These are phyloP conservation scores for Bruchidius siliquastri DNA, from an alignment of 2,888 invertebrate species.

Conservation along the genomic window DNA sequence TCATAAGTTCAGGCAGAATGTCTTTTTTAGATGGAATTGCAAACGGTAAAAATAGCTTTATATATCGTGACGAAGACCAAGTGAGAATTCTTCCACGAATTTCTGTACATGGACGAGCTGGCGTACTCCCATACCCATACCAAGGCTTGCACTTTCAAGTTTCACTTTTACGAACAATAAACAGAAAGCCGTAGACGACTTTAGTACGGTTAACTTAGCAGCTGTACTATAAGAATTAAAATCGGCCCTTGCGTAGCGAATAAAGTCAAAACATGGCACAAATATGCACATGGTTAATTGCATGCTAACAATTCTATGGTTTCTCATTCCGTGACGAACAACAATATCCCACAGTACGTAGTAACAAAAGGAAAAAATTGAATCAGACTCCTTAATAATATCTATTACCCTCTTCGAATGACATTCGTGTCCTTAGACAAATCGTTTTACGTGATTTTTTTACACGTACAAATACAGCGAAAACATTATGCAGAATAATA, in stretches of 20 bases:
- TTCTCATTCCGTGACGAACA: not conserved
- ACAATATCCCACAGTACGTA: not conserved
- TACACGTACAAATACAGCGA: slow-evolving; percentile 4
- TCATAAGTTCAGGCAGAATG: slow-evolving; percentile 13
- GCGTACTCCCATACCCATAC: slow-evolving; percentile 24
- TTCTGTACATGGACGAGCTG: slow-evolving; percentile 14
- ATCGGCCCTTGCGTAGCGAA: too few relatives aligned
- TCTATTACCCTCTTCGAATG: not conserved
- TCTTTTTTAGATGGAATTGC: slow-evolving; percentile 14
- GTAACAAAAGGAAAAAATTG: not conserved
- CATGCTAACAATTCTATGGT: not conserved
- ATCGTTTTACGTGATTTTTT: slow-evolving; percentile 8
- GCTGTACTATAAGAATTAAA: too few relatives aligned
- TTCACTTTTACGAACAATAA: slow-evolving; percentile 23
- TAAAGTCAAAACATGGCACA: too few relatives aligned
- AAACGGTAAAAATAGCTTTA: slow-evolving; percentile 21
- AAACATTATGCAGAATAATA: slow-evolving; percentile 9
- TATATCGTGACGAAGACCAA: slow-evolving; percentile 16
- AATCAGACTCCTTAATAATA: not conserved
- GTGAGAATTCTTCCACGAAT: slow-evolving; percentile 26
- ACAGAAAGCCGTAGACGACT: slow-evolving; percentile 7
- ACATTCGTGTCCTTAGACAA: not conserved
- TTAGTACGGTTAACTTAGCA: not conserved
- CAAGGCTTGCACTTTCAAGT: slow-evolving; percentile 24
- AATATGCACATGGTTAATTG: not conserved